Evolutionary conservation across 2,797 vertebrate genomes (phyloP), one percentile per base, ranked within the genome.

Genomic region (Buceros bicornis): DNA sequence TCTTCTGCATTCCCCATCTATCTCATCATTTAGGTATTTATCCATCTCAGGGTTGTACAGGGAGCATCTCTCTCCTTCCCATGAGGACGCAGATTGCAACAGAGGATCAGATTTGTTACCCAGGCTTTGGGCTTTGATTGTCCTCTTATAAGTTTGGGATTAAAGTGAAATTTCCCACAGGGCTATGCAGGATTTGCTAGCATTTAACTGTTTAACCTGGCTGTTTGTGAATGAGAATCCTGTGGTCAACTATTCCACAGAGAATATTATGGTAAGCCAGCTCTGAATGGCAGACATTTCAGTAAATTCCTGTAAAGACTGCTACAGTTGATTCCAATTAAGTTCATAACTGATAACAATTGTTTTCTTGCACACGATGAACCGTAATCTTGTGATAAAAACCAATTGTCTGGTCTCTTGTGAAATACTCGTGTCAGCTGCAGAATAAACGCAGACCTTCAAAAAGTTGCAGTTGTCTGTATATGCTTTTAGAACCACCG

Each of bases 11-110:
- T 99, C 99, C 98, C 98, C 98, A 98, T 99, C 99, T 99, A 99
- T 99, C 99, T 99, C 99, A 99, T 99, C 99, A 99, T 99, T 99
- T 99, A 99, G 99, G 99, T 99, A 99, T 99, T 99, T 99, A 99
- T 99, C 99, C 99, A 99, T 99, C 99, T 99, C 98, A 95, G 98
- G 97, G 98, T 99, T 99, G 99, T 99, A 98, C 98, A 84, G 98
- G 98, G 98, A 99, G 99, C 99, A 98, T 99, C 99, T 99, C 98
- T 97, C 97, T 98, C 97, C 97, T 98, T 99, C 99, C 99, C 99
- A 98, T 97, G 99, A 99, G 99, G 98, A 98, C 95, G 17, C 97
- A 98, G 99, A 99, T 99, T 99, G 99, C 98, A 98, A 98, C 98
- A 98, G 98, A 99, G 99, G 99, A 99, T 99, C 99, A 99, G 99